Conservation (phyloP, 2,113 vertebrate species). For the Planiliza haematocheilus region DNA sequence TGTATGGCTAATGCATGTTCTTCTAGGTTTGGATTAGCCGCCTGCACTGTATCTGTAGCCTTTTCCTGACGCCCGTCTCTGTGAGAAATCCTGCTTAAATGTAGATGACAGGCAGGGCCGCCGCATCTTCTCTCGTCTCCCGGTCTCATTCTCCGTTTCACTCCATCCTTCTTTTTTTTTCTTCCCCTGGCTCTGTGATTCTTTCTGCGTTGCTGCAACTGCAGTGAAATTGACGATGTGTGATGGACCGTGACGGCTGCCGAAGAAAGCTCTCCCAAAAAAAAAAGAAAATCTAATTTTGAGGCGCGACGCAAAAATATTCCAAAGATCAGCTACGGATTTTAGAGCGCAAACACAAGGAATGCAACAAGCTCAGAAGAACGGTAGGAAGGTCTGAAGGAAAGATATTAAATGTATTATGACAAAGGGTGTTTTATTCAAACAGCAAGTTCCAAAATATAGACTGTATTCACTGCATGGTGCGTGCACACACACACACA, state of each 20-base stretch:
- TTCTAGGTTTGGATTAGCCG: not conserved
- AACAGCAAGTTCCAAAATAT: slow-evolving; percentile 25
- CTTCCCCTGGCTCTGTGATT: slow-evolving; percentile 5
- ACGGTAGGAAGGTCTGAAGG: not conserved
- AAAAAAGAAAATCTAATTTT: slow-evolving; percentile 8
- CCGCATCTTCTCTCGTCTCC: slow-evolving; percentile 33
- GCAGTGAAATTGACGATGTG: slow-evolving; percentile 63
- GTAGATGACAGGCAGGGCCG: slow-evolving; percentile 61
- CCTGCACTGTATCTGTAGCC: slow-evolving; percentile 1
- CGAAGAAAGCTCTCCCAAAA: not conserved
- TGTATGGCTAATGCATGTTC: not conserved
- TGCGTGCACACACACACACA: not conserved
- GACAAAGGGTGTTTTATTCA: slow-evolving; percentile 44
- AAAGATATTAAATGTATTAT: slow-evolving; percentile 24
- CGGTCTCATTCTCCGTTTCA: slow-evolving; percentile 20
- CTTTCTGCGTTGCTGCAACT: slow-evolving; percentile 45
- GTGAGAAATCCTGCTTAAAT: slow-evolving; percentile 60
- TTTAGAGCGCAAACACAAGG: not conserved
- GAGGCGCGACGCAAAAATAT: not conserved
- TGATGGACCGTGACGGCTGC: slow-evolving; percentile 47
- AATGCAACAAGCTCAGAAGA: not conserved
- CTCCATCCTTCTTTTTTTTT: not conserved
- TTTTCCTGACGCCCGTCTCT: not conserved
- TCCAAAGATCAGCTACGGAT: not conserved
- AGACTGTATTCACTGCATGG: slow-evolving; percentile 31